Evolutionary conservation across 2,797 vertebrate species (phyloP).

Genomic region (Falco peregrinus): DNA sequence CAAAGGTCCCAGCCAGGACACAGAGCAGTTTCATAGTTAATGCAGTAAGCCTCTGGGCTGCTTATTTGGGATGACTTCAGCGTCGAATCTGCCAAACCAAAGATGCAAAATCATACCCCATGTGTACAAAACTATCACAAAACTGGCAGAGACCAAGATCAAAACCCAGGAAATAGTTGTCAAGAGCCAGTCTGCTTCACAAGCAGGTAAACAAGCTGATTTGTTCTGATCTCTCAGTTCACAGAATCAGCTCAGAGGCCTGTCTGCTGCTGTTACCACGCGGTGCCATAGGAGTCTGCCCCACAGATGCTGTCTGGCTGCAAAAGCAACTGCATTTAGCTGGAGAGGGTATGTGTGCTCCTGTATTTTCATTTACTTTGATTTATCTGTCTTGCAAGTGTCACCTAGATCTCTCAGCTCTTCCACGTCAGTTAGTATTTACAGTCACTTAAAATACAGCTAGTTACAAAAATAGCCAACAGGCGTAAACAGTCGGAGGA

Average conservation of each 20-base stretch:
- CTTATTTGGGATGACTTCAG: constrained; percentile 35
- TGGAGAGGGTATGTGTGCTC: background rate
- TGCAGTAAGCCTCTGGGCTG: background rate
- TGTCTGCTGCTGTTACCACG: background rate
- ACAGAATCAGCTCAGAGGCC: background rate
- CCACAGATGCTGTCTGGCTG: background rate
- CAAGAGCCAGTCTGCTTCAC: constrained; percentile 1
- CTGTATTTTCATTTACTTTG: background rate
- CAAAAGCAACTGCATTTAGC: background rate
- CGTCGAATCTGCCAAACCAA: background rate
- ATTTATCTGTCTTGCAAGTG: background rate
- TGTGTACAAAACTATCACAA: constrained; percentile 2
- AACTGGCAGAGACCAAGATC: background rate
- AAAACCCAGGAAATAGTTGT: constrained; percentile 30
- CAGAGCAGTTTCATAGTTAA: background rate
- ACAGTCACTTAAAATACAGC: background rate
- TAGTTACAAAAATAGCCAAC: background rate
- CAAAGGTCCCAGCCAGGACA: background rate
- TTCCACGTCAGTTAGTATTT: background rate
- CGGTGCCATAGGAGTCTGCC: background rate
- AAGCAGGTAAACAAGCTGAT: constrained; percentile 46
- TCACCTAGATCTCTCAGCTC: background rate
- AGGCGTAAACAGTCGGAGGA: background rate
- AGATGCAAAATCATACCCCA: background rate
- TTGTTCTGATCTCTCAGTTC: background rate